Percentiles rank a stretch among this genome's conserved stretches.
Evolutionary conservation across 2,113 vertebrate genomes (phyloP).

Genomic region (Oryzias curvinotus): DNA sequence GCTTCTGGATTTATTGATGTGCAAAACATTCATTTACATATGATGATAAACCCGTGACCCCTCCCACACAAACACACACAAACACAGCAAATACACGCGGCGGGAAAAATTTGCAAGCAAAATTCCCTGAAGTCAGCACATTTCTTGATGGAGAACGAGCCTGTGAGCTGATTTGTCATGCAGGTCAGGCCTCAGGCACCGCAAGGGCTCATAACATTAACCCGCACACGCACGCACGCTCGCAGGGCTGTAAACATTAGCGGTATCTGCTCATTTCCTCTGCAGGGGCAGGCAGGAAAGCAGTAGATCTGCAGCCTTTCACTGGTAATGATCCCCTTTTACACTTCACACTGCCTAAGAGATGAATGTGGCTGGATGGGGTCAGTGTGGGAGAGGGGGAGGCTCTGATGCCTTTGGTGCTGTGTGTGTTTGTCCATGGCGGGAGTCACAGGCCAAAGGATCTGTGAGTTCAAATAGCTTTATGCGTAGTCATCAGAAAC

Average conservation of each 20-base stretch:
- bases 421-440: slow-evolving; percentile 8
- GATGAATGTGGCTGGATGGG: slow-evolving; percentile 55
- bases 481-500: no score
- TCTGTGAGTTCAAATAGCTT: background rate
- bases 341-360: slow-evolving; percentile 53
- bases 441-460: slow-evolving; percentile 28
- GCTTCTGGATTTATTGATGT: slow-evolving; percentile 22
- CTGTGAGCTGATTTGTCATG: slow-evolving; percentile 51
- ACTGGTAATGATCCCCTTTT: slow-evolving; percentile 65
- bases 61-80: background rate
- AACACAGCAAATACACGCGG: slow-evolving; percentile 8
- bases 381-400: slow-evolving; percentile 34
- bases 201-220: slow-evolving; percentile 34
- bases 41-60: slow-evolving; percentile 4
- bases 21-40: slow-evolving; percentile 25
- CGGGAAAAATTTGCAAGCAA: slow-evolving; percentile 21
- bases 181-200: slow-evolving; percentile 53
- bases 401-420: slow-evolving; percentile 16
- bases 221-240: slow-evolving; percentile 20
- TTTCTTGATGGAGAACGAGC: slow-evolving; percentile 45
- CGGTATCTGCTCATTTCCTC: slow-evolving; percentile 67
- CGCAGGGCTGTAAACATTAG: slow-evolving; percentile 63
- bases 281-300: slow-evolving; percentile 44
- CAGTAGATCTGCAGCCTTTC: slow-evolving; percentile 62
- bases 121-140: slow-evolving; percentile 57